Base-by-base conservation (phyloP, 2,797 vertebrate species). In the Gallinago nigripennis region DNA sequence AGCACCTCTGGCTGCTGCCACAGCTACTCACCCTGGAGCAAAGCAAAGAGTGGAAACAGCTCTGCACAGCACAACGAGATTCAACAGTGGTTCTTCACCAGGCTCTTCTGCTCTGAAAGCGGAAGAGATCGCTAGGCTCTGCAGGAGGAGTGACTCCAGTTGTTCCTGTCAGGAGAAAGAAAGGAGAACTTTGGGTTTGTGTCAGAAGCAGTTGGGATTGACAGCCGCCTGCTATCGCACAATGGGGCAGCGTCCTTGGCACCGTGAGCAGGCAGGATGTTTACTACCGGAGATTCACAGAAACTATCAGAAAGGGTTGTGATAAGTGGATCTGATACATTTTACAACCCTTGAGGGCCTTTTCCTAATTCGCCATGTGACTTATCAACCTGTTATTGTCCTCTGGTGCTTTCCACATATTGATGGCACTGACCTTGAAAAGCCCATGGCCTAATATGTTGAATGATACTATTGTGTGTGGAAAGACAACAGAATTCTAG, bases 351-450 rank as follows among this genome's bases (percentile, higher is more conserved):
- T 95, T 93, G 83, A 95, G 94, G 94, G 95, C 78, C 88, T 96
- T 97, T 92, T 96, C 81, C 91, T 95, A 94, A 92, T 96, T 82
- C 92, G 68, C 78, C 83, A 89, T 81, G 78, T 95, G 94, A 95
- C 81, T 95, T 92, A 95, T 88, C 92, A 94, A 96, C 92, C 93
- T 96, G 90, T 80, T 92, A 85, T 80, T 97, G 90, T 95, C 92
- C 94, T 93, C 78, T 94, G 43, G 41, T 45, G 78, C 78, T 94
- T 93, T 93, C 90, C 93, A 92, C 30, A 75, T 85, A 96, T 89
- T 93, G 95, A 96, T 68, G 78, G 68, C 71, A 31, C 75, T 96
- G 95, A 92, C 94, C 92, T 94, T 90, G 92, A 69, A 95, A 95
- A 88, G 78, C 88, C 64, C 64, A 31, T 90, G 88, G 90, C 83